Evolutionary conservation across 1,140 invertebrate species (phyloP).

Genomic region (Formica exsecta): DNA sequence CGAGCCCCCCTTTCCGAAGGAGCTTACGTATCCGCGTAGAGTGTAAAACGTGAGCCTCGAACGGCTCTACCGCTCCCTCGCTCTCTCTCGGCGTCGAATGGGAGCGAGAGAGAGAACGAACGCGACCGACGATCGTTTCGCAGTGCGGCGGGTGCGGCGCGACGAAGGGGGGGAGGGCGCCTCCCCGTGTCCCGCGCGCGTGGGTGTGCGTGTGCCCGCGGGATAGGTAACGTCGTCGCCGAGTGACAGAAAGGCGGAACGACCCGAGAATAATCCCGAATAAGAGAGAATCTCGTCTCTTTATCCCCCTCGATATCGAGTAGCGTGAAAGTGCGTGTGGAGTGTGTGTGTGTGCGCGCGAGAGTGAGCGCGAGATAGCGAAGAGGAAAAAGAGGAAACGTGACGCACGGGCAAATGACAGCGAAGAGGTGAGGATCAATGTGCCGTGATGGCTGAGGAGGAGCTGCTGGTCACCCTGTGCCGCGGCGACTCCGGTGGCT

Average conservation of each 20-base stretch:
- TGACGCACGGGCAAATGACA: conserved; percentile 49
- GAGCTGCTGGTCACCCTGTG: conserved; percentile 94
- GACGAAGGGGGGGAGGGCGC: conserved; percentile 8
- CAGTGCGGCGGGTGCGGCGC: conserved; percentile 44
- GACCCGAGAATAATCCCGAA: conserved; percentile 33
- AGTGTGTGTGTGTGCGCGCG: not conserved
- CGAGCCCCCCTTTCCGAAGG: too few relatives aligned
- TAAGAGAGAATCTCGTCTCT: conserved; percentile 9
- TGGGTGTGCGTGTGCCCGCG: conserved; percentile 50
- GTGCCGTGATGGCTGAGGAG: conserved; percentile 92
- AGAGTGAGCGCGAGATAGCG: not conserved
- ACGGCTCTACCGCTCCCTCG: not conserved
- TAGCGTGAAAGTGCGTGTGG: not conserved
- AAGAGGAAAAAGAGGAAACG: not conserved
- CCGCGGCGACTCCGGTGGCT: conserved; percentile 93
- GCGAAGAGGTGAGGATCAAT: conserved; percentile 77
- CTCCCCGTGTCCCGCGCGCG: conserved; percentile 29
- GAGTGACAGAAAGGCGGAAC: conserved; percentile 46
- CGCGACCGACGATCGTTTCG: conserved; percentile 45
- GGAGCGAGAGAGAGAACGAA: conserved; percentile 19
- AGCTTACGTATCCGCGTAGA: too few relatives aligned
- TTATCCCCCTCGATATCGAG: not conserved
- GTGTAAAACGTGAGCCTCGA: too few relatives aligned
- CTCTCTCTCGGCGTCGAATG: not conserved
- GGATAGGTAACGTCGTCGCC: conserved; percentile 7